These are phyloP conservation scores for Mungos mungo DNA, from an alignment of 2,113 vertebrate genomes.

Conservation along the genomic window DNA sequence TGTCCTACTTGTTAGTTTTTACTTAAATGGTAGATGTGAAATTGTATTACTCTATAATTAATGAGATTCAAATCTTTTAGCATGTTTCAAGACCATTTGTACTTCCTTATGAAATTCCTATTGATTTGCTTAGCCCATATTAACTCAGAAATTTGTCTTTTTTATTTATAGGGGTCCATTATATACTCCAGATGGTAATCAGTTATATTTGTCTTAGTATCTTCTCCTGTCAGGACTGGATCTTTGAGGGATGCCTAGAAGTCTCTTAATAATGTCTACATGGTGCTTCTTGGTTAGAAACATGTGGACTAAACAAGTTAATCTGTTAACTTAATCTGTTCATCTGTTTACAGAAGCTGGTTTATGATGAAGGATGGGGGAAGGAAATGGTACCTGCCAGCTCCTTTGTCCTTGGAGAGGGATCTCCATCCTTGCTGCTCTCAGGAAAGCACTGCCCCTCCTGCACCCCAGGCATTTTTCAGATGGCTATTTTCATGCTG, in stretches of 20 bases:
- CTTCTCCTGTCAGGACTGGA: not conserved
- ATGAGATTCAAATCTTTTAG: not conserved
- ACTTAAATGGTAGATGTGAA: not conserved
- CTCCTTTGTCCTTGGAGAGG: no score
- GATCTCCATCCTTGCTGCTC: no score
- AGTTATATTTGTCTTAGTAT: not conserved
- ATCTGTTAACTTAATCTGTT: not conserved
- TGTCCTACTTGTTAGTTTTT: not conserved
- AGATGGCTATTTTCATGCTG: no score
- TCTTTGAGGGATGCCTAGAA: not conserved
- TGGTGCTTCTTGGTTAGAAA: not conserved
- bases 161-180: not conserved
- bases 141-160: not conserved
- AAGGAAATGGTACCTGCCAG: no score
- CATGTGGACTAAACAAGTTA: not conserved
- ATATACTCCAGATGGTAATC: not conserved
- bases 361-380: no score
- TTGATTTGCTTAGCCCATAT: not conserved
- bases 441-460: no score
- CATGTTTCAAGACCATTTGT: not conserved
- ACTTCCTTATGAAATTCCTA: not conserved
- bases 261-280: not conserved
- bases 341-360: not conserved
- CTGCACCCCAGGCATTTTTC: no score
- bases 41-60: not conserved